Evolutionary conservation across 1,140 invertebrate species (phyloP), one percentile per base, ranked within the genome.

Genomic region (Eurosta solidaginis): DNA sequence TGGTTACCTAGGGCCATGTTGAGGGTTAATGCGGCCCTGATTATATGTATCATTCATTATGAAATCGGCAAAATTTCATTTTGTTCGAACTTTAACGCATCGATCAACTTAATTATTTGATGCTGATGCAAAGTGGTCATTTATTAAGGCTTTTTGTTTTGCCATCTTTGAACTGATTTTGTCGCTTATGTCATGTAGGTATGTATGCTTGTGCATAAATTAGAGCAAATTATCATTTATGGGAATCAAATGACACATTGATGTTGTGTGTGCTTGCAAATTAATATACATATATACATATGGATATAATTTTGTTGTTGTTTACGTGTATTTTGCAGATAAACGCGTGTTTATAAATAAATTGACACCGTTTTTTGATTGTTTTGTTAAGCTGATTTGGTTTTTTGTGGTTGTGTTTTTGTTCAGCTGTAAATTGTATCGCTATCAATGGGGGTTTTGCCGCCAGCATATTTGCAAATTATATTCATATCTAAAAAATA

Each of bases 351-450:
- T 63, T n/a, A n/a, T n/a, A n/a, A n/a, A 63, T 36, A 33, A 63
- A 63, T 63, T 63, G 54, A 63, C 54, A 63, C 54, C 54, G 29
- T 63, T 63, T 59, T 25, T 33, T 63, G 29, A 14, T 63, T 36
- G 47, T 49, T 49, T 49, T n/a, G 47, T n/a, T 49, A n/a, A n/a
- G n/a, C n/a, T n/a, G n/a, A n/a, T n/a, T n/a, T n/a, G n/a, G 47
- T 17, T 17, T 17, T 17, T 54, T 54, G 50, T 54, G 22, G 50
- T 29, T 54, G 50, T 50, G 49, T 9, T 50, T 50, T 50, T 6
- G 12, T 12, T 6, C 42, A 6, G 12, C 5, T 27, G 50, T 54
- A 54, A 54, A 54, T 54, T 27, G 27, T 25, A 25, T 54, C 10
- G 50, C 27, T 54, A 27, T 54, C 27, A 0, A n/a, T 50, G 12